Base-by-base conservation (phyloP, 2,113 vertebrate genomes). In the Dipodomys spectabilis region DNA sequence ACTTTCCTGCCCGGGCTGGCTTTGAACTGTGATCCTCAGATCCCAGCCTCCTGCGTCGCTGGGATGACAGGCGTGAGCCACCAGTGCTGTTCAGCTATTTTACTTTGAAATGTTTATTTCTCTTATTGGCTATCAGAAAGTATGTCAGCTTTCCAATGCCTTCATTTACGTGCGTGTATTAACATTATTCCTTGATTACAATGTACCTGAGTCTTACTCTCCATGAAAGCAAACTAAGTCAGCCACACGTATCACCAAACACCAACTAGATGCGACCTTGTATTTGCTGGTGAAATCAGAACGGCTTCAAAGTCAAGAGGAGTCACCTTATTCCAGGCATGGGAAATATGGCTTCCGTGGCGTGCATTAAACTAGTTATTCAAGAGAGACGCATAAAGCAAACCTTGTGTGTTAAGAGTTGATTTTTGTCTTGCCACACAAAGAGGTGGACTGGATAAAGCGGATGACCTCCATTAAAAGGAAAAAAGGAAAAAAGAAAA, bases 401-500 rank as follows among this genome's bases (percentile, higher is more conserved):
- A 92, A 91, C 96, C 93, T 96, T 96, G 82, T 97, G n/a, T 90
- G 82, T 96, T 90, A 60, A 28, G 73, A 97, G 93, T 96, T 18
- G 0, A 97, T 96, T 97, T 97, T 96, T 95, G 94, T 97, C 97
- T 98, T 96, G 94, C 83, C 90, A 93, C 93, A 95, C 72, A 97
- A 95, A 97, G 93, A 97, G 89, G 90, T 93, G 95, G 65, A 39
- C n/a, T 90, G 83, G 95, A 97, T 94, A 97, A 95, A 97, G 97
- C 97, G 80, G 86, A 93, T 97, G 98, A 98, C 98, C 97, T 98
- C 98, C 97, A 71, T 96, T 95, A 96, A 93, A 93, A 97, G 94
- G 95, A 93, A 97, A 95, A 90, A 95, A 97, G 82, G 15, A 68
- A 71, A 18, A n/a, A 13, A 39, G 6, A 39, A 39, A n/a, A 13